These are phyloP conservation scores for Rynchops niger DNA, from an alignment of 2,113 vertebrate genomes.

Conservation along the genomic window DNA sequence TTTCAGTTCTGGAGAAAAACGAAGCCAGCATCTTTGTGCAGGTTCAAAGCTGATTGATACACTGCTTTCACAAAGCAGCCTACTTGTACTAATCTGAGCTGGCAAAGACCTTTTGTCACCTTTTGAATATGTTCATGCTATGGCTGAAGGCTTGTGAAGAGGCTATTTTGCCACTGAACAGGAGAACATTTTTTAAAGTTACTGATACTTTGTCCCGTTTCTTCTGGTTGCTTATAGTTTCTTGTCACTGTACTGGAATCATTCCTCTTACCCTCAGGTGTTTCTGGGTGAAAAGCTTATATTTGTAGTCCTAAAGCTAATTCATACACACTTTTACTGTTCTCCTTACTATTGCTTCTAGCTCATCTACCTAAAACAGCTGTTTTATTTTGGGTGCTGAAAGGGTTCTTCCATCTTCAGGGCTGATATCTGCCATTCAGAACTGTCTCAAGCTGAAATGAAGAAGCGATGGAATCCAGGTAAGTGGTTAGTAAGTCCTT, in stretches of 20 bases:
- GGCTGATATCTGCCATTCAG: not conserved
- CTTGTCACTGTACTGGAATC: not conserved
- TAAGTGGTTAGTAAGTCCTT: not conserved
- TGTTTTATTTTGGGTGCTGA: not conserved
- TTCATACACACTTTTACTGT: not conserved
- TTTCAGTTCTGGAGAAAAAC: slow-evolving; percentile 38
- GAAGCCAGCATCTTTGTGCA: not conserved
- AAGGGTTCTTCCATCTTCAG: not conserved
- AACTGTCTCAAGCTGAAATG: not conserved
- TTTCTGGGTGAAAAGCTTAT: not conserved
- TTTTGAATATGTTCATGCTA: not conserved
- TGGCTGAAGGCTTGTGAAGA: not conserved
- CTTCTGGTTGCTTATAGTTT: not conserved
- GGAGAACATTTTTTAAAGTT: not conserved
- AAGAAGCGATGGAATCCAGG: not conserved
- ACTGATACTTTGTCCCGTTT: not conserved
- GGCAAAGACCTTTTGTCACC: not conserved
- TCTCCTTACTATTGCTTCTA: not conserved
- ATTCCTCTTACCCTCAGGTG: not conserved
- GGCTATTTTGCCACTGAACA: not conserved
- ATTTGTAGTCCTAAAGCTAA: not conserved
- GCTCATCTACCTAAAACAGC: not conserved
- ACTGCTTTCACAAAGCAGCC: not conserved
- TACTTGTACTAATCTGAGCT: not conserved
- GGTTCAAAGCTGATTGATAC: not conserved